Evolutionary conservation across 1,140 invertebrate genomes (phyloP), one percentile per base, ranked within the genome.

Genomic region (Chlorops oryzae): DNA sequence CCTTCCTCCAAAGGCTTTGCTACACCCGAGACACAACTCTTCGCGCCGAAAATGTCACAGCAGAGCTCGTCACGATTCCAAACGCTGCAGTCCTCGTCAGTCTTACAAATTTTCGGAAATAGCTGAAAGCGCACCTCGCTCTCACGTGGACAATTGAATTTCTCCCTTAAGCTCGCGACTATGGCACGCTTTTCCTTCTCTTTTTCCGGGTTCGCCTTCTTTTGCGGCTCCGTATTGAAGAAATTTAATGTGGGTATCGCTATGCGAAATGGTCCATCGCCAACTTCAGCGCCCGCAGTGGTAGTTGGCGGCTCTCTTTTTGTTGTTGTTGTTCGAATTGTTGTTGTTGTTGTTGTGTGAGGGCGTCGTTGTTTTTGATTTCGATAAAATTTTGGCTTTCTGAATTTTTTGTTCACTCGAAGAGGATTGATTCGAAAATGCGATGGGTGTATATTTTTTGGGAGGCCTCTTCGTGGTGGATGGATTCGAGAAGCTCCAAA

Each of bases 21-120:
- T 22, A 77, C 66, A 5, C 80, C 81, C 42, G 78, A 73, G n/a
- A 80, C 73, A 57, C 81, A 81, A 56, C 76, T 76, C 49, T 73
- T 75, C 37, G 64, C 50, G 10, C 66, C 66, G 27, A 72, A 72
- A 21, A 72, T 70, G 40, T 75, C 74, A 56, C 79, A 80, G 62
- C 79, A 80, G 39, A 80, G 65, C 47, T 77, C 76, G 12, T 77
- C 63, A 3, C 77, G 72, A 47, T 74, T 73, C 63, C 72, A 78
- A 2, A 65, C 59, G 18, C 70, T 71, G 48, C 79, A 80, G 44
- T 80, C 78, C 6, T 73, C 62, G 59, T 77, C 77, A 24, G 68
- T 75, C 47, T 79, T 74, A 51, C 79, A 80, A 5, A 75, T 74
- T 42, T 78, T 74, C 3, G 77, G 73, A 50, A 80, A 80, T 43